Evolutionary conservation across 2,888 invertebrate genomes (phyloP), one percentile per base, ranked within the genome.

Genomic region (Hyppa rectilinea): DNA sequence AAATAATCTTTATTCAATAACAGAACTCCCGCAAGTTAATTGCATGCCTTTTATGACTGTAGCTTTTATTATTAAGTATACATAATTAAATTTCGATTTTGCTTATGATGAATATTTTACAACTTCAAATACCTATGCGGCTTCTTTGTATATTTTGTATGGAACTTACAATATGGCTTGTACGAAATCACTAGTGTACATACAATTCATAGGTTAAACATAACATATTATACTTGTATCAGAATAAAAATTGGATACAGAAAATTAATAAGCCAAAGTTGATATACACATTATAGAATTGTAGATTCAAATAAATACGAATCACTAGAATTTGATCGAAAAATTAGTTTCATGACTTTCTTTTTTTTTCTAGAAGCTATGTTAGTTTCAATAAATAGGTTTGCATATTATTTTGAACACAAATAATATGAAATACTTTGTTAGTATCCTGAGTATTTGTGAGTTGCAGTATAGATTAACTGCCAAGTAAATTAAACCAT

Each of bases 141-240:
- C 83, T 83, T 78, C 73, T 82, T 86, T 93, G 91, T 92, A 94
- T 90, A 78, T 74, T 90, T 87, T 85, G 87, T 88, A 87, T 88
- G 89, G 89, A 93, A 93, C 91, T 90, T 88, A 90, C 90, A 91
- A 92, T 95, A 94, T 94, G 95, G 94, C 94, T 92, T 91, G 75
- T 82, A 84, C 85, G 85, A 86, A 80, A 92, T 92, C 91, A 92
- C 82, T 85, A 86, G 85, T 84, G 87, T 90, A 85, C 85, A 84
- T 85, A 83, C 78, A 83, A 86, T 76, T 78, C 84, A 87, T 82
- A 84, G 82, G 71, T 77, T 71, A 64, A 78, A 62, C 52, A 72
- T 74, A 71, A 82, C n/a, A n/a, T n/a, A 77, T 82, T 75, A 82
- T 68, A 78, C 62, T 75, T 70, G 52, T 56, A 64, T 59, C 10